Conservation (phyloP, 64 coral and sea anemone species). For the Actinia tenebrosa region DNA sequence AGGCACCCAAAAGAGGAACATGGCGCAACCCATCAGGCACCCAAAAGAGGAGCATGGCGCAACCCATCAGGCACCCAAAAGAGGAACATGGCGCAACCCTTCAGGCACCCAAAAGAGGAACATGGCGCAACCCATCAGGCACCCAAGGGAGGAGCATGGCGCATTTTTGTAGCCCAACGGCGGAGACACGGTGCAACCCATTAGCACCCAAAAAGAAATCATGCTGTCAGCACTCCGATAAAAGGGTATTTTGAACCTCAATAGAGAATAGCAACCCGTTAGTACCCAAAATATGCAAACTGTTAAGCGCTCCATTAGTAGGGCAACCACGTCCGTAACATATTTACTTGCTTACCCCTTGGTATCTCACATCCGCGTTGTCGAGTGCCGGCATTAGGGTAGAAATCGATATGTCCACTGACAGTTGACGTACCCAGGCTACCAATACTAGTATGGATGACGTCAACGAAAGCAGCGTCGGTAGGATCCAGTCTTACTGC, state of each 20-base stretch:
- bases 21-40: background rate
- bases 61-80: background rate
- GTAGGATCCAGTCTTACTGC: slow-evolving; percentile 51
- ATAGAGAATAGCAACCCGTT: background rate
- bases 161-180: background rate
- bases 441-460: slow-evolving; percentile 48
- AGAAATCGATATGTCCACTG: slow-evolving; percentile 70
- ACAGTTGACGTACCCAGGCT: background rate
- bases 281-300: background rate
- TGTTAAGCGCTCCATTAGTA: background rate
- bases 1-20: background rate
- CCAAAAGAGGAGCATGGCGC: background rate
- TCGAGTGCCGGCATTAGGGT: slow-evolving; percentile 36
- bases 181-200: background rate
- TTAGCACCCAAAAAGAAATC: background rate
- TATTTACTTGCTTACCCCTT: background rate
- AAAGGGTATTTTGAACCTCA: too few relatives aligned
- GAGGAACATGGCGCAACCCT: background rate
- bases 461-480: slow-evolving; percentile 67
- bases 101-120: background rate
- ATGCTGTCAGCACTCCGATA: too few relatives aligned
- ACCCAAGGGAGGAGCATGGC: background rate
- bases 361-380: slow-evolving; percentile 33
- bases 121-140: background rate
- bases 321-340: too few relatives aligned